These are phyloP conservation scores for Petrolisthes cinctipes DNA, from an alignment of 2,888 invertebrate genomes.

Conservation along the genomic window DNA sequence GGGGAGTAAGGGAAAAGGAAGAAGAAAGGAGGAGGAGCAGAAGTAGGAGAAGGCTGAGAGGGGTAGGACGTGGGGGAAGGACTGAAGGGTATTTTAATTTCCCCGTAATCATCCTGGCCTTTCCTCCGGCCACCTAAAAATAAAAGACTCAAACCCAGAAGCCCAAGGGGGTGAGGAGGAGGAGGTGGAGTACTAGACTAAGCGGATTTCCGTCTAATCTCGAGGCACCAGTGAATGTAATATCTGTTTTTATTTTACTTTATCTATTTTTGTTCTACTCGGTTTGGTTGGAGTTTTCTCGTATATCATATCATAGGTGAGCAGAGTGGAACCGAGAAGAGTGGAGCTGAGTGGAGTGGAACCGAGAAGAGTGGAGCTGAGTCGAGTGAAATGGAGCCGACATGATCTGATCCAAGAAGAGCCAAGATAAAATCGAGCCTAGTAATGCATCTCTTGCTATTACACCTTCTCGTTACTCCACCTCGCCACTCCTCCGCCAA, in stretches of 20 bases:
- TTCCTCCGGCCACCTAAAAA: background rate
- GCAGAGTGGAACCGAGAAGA: too few species aligned
- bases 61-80: background rate
- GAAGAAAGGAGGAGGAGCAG: background rate
- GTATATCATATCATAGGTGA: too few species aligned
- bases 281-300: background rate
- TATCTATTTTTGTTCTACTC: background rate
- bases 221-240: slow-evolving; percentile 2
- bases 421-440: too few species aligned
- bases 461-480: too few species aligned
- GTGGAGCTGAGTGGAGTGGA: too few species aligned
- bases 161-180: slow-evolving; percentile 1
- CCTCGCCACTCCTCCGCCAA: too few species aligned
- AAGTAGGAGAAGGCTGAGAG: background rate
- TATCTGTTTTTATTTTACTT: background rate
- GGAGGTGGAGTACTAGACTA: too few species aligned
- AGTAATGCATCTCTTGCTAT: too few species aligned
- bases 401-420: too few species aligned
- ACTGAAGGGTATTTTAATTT: background rate
- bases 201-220: slow-evolving; percentile 26
- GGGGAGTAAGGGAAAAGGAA: background rate
- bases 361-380: too few species aligned
- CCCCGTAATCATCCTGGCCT: background rate
- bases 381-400: too few species aligned
- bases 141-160: background rate